A percentile compares a stretch with the other conserved stretches of the same genome.
phyloP scores from a whole-genome alignment of 2,888 invertebrate genomes.

The Drosophila pseudotalamancana region DNA sequence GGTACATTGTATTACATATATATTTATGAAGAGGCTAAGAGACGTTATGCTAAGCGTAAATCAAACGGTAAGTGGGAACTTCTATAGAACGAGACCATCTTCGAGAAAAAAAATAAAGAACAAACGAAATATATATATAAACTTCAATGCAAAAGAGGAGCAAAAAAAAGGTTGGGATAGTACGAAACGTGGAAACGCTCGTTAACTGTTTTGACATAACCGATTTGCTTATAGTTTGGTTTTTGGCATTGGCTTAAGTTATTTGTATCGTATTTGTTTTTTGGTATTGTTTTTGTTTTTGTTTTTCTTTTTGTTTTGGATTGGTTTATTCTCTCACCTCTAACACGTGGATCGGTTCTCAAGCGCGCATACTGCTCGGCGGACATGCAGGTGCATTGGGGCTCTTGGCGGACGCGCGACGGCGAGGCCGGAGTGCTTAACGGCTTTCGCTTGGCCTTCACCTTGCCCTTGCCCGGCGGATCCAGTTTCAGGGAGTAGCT shows the following conservation, averaged over 20 bases:
- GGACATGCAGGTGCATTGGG: constrained; percentile 97
- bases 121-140: too few relatives aligned
- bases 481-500: constrained; percentile 98
- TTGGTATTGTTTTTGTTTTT: constrained; percentile 28
- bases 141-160: constrained; percentile 19
- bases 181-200: constrained; percentile 13
- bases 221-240: constrained; percentile 25
- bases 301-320: constrained; percentile 27
- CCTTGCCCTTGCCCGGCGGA: constrained; percentile 93
- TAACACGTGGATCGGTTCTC: constrained; percentile 85
- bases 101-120: background rate
- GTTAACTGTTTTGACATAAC: constrained; percentile 24
- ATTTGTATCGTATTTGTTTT: constrained; percentile 10
- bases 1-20: constrained; percentile 9
- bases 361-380: constrained; percentile 95
- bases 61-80: constrained; percentile 8
- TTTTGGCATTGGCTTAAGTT: constrained; percentile 21
- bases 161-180: background rate
- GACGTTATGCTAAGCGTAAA: constrained; percentile 41
- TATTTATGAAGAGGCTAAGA: constrained; percentile 21
- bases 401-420: constrained; percentile 90
- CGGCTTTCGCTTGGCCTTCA: constrained; percentile 95
- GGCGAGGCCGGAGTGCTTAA: constrained; percentile 97
- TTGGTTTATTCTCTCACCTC: constrained; percentile 77
- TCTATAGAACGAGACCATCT: constrained; percentile 10